Percentiles rank a stretch among this genome's conserved stretches.
Evolutionary conservation across 2,113 vertebrate genomes (phyloP).

Genomic region (Rhinopithecus roxellana): DNA sequence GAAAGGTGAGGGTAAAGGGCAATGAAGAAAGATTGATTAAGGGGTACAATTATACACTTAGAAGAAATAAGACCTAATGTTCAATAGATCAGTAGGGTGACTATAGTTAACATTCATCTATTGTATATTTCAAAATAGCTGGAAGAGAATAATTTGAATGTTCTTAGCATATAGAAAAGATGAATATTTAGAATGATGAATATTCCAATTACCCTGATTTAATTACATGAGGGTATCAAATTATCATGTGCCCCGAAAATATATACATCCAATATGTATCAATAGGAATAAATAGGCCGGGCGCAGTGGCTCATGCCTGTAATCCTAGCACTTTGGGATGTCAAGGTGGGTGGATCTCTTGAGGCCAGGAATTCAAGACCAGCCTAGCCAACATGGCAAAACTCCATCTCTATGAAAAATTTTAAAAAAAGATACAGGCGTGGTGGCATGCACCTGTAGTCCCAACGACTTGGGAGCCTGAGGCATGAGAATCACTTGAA

Average conservation of each 20-base stretch:
- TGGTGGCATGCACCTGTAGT: no score
- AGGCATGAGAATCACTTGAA: no score
- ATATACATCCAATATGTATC: background rate
- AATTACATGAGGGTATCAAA: background rate
- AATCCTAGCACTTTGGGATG: no score
- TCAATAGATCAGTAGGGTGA: background rate
- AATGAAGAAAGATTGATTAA: background rate
- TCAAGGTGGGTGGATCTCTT: no score
- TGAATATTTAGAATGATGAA: background rate
- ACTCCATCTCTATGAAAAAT: no score
- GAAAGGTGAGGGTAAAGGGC: background rate
- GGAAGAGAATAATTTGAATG: background rate
- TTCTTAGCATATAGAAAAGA: background rate
- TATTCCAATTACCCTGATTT: background rate
- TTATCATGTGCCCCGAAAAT: background rate
- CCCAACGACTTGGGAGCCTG: no score
- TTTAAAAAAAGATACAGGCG: no score
- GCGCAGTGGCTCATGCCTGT: no score
- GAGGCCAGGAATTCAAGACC: no score
- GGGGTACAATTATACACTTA: background rate
- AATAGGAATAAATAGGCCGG: background rate
- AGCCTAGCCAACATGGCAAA: no score
- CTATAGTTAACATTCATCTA: background rate
- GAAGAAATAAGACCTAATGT: background rate
- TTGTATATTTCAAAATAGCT: background rate